These are phyloP conservation scores for Halictus rubicundus DNA, from an alignment of 1,140 invertebrate species.

Conservation along the genomic window DNA sequence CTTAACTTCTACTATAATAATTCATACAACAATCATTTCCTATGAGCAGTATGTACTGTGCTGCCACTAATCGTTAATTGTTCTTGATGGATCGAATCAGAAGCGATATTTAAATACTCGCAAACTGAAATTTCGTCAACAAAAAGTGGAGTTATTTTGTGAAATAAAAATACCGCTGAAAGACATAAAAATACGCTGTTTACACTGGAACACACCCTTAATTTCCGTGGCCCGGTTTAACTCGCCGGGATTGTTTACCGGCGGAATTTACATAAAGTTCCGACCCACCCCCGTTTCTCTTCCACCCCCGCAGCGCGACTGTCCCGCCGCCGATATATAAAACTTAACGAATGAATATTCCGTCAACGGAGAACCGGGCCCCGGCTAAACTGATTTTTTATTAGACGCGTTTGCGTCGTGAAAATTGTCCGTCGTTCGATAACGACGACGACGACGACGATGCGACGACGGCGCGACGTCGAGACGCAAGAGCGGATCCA, in stretches of 20 bases:
- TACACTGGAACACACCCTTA: conserved; percentile 32
- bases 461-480: not conserved
- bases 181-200: too few relatives aligned
- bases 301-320: too few relatives aligned
- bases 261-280: conserved; percentile 43
- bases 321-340: conserved; percentile 11
- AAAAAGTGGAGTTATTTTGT: too few relatives aligned
- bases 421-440: conserved; percentile 6
- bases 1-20: too few relatives aligned
- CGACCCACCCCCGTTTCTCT: not conserved
- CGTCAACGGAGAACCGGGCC: not conserved
- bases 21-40: too few relatives aligned
- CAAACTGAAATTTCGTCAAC: too few relatives aligned
- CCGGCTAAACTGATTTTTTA: conserved; percentile 15
- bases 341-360: conserved; percentile 32
- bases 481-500: not conserved
- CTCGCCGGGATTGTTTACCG: conserved; percentile 43
- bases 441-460: not conserved
- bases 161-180: too few relatives aligned
- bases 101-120: too few relatives aligned
- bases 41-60: too few relatives aligned
- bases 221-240: conserved; percentile 51
- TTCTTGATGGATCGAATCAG: too few relatives aligned
- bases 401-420: conserved; percentile 7
- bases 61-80: too few relatives aligned